Evolutionary conservation across 1,140 invertebrate genomes (phyloP), one percentile per base, ranked within the genome.

Genomic region (Halesus radiatus): DNA sequence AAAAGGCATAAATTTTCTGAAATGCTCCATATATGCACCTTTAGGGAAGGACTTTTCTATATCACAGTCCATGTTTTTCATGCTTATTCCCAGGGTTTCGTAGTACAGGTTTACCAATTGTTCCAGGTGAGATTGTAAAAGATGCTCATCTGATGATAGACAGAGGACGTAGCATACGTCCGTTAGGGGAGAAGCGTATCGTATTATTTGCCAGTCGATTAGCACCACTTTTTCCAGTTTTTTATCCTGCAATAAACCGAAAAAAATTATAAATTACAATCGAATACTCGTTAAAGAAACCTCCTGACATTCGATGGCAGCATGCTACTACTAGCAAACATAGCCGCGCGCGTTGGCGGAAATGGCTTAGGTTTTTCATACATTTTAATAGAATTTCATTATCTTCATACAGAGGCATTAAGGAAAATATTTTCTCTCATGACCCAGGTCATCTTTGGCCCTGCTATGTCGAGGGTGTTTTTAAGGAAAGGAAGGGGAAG

Each of bases 121-220:
- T 7, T 45, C 22, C 3, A 75, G 54, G 50, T 83, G 79, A 6
- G 62, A 1, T 10, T 20, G n/a, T 29, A 79, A 62, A 7, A 78
- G 16, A 6, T 53, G 20, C 20, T 58, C 50, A 23, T 80, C 81
- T 6, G 79, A 76, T 20, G 66, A 29, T 3, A 54, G 18, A 58
- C 77, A 83, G 8, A 83, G n/a, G 7, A 83, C 8, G 54, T 80
- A 80, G 15, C 20, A 16, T 0, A 83, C 10, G 23, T 83, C 81
- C 8, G 60, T 75, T 6, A 76, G 45, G 7, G n/a, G n/a, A n/a
- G n/a, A n/a, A n/a, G n/a, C n/a, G n/a, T n/a, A n/a, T n/a, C n/a
- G n/a, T n/a, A n/a, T 4, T 15, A 77, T n/a, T 72, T 83, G 81
- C 81, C 81, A 83, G 29, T 83, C 81, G 15, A 83, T 45, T n/a